A percentile compares a stretch with the other conserved stretches of the same genome.
These are phyloP conservation scores for Rhagonycha lutea DNA, from an alignment of 2,888 invertebrate genomes.

Conservation along the genomic window DNA sequence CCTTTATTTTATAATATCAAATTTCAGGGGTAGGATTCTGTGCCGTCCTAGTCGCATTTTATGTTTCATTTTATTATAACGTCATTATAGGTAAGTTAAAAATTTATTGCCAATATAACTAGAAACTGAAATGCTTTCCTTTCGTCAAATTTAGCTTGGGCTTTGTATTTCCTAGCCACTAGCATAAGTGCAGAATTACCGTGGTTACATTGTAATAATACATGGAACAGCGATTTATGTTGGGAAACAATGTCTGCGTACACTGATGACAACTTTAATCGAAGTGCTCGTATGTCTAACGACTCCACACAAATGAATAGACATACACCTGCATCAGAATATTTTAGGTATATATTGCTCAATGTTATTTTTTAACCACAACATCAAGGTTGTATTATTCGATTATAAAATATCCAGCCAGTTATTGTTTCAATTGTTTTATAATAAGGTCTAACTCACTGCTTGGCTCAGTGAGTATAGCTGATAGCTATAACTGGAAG, in stretches of 20 bases:
- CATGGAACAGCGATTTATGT: slow-evolving; percentile 79
- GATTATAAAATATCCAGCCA: not conserved
- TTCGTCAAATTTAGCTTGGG: slow-evolving; percentile 64
- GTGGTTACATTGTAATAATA: slow-evolving; percentile 81
- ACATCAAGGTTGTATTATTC: not conserved
- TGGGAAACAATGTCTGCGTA: slow-evolving; percentile 41
- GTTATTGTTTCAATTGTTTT: no score
- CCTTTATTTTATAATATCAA: not conserved
- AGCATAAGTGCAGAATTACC: slow-evolving; percentile 73
- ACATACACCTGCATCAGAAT: slow-evolving; percentile 76
- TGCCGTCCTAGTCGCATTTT: slow-evolving; percentile 78
- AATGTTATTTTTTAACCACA: not conserved
- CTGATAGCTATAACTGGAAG: no score
- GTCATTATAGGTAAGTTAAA: slow-evolving; percentile 73
- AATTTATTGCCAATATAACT: not conserved
- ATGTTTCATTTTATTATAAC: slow-evolving; percentile 82
- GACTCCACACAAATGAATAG: slow-evolving; percentile 57
- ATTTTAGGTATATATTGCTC: slow-evolving; percentile 66
- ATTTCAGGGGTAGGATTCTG: slow-evolving; percentile 75
- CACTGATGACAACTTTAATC: slow-evolving; percentile 40
- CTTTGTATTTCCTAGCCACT: slow-evolving; percentile 77
- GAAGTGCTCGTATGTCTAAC: slow-evolving; percentile 55
- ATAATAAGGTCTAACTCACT: no score
- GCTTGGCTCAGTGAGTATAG: no score
- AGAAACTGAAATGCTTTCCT: not conserved